phyloP scores from a whole-genome alignment of 2,888 invertebrate species.

The Anthophora plumipes region DNA sequence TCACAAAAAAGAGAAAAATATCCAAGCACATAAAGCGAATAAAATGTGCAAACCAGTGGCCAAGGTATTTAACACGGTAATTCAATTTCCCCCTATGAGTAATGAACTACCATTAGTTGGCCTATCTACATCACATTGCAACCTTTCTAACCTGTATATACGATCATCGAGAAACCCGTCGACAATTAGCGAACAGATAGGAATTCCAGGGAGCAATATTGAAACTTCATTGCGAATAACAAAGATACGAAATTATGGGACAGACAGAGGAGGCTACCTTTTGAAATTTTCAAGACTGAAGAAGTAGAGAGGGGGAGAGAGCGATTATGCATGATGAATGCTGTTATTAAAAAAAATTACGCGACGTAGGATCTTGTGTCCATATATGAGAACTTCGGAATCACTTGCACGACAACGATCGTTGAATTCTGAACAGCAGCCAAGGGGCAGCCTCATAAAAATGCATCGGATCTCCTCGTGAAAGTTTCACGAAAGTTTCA shows the following conservation, averaged over 20 bases:
- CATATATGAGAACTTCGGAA: conserved; percentile 2
- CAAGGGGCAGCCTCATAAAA: conserved; percentile 33
- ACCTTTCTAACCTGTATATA: not conserved
- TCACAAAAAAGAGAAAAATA: too few relatives aligned
- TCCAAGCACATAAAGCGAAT: too few relatives aligned
- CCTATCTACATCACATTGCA: not conserved
- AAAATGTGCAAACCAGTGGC: too few relatives aligned
- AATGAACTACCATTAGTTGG: not conserved
- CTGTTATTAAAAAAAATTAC: conserved; percentile 15
- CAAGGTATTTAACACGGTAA: too few relatives aligned
- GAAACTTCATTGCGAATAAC: conserved; percentile 4
- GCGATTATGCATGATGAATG: conserved; percentile 23
- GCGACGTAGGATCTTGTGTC: not conserved
- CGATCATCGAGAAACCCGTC: not conserved
- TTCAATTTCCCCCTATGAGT: not conserved
- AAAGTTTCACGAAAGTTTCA: conserved; percentile 55
- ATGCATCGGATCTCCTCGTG: conserved; percentile 48
- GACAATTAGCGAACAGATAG: not conserved
- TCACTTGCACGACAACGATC: conserved; percentile 20
- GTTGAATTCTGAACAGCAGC: conserved; percentile 15
- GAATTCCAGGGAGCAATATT: not conserved
- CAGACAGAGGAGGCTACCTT: not conserved
- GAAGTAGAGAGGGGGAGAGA: not conserved
- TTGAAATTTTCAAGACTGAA: not conserved
- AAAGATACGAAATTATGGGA: not conserved